Conservation (phyloP, 2,888 invertebrate genomes). For the Cordilura impudica region DNA sequence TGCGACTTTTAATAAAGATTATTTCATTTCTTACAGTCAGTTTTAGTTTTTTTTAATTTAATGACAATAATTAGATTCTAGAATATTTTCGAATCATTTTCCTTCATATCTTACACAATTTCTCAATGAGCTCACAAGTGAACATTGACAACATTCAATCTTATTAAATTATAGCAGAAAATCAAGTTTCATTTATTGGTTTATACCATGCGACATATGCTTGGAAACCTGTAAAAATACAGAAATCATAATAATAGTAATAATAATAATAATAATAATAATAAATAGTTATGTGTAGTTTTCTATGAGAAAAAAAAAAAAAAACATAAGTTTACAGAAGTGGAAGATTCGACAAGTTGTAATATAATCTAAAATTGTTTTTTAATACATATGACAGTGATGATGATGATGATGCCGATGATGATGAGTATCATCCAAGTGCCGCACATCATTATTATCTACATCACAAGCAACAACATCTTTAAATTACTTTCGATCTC, state of each 20-base stretch:
- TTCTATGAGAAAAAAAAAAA: constrained; percentile 15
- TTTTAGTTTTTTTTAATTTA: no score
- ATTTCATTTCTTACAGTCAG: no score
- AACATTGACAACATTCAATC: constrained; percentile 53
- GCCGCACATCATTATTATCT: constrained; percentile 30
- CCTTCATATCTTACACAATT: no score
- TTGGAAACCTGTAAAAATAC: constrained; percentile 21
- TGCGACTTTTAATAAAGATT: no score
- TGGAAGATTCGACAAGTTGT: constrained; percentile 61
- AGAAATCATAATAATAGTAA: constrained; percentile 1
- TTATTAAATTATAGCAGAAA: constrained; percentile 41
- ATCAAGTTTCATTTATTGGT: constrained; percentile 37
- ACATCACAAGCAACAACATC: constrained; percentile 7
- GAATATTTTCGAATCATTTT: no score
- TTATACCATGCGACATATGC: neutral
- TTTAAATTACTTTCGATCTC: constrained; percentile 55
- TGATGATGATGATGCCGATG: constrained; percentile 30
- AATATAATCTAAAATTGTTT: constrained; percentile 61
- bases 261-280: neutral
- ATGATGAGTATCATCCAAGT: constrained; percentile 38
- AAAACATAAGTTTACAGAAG: constrained; percentile 56
- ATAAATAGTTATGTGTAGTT: neutral
- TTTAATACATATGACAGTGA: constrained; percentile 59
- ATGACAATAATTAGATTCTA: no score
- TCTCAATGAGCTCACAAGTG: constrained; percentile 22